These are phyloP conservation scores for Theonella swinhoei DNA, from an alignment of 37 sponge, comb jelly and placozoan species.

Conservation along the genomic window DNA sequence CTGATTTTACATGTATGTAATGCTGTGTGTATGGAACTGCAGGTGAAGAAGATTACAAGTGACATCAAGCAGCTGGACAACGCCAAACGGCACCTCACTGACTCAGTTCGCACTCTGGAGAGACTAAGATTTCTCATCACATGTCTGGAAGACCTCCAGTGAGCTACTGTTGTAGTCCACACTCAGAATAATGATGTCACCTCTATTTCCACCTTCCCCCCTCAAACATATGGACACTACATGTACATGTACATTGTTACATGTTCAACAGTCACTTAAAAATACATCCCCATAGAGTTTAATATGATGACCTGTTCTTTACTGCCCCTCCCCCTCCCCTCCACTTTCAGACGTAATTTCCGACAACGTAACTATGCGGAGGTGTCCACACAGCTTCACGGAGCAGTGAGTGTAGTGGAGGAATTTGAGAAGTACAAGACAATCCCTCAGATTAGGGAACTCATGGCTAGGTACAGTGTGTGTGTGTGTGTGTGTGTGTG, in stretches of 20 bases:
- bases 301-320: no score
- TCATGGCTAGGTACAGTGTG: slow-evolving; percentile 55
- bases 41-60: slow-evolving; percentile 97
- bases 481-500: not conserved
- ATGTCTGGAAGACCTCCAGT: slow-evolving; percentile 86
- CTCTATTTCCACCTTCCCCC: no score
- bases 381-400: slow-evolving; percentile 81
- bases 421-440: slow-evolving; percentile 82
- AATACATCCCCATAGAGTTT: no score
- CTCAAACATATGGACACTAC: no score
- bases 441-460: slow-evolving; percentile 88
- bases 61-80: slow-evolving; percentile 99
- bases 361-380: slow-evolving; percentile 74
- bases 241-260: no score
- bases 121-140: slow-evolving; percentile 90
- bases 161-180: no score
- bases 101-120: slow-evolving; percentile 95
- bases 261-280: no score
- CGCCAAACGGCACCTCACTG: slow-evolving; percentile 94
- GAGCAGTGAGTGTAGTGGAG: slow-evolving; percentile 82
- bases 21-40: not conserved
- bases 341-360: slow-evolving; percentile 44
- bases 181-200: no score
- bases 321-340: no score
- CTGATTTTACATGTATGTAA: not conserved